Conservation (phyloP, 2,888 invertebrate species). For the Punctoribates punctum region DNA sequence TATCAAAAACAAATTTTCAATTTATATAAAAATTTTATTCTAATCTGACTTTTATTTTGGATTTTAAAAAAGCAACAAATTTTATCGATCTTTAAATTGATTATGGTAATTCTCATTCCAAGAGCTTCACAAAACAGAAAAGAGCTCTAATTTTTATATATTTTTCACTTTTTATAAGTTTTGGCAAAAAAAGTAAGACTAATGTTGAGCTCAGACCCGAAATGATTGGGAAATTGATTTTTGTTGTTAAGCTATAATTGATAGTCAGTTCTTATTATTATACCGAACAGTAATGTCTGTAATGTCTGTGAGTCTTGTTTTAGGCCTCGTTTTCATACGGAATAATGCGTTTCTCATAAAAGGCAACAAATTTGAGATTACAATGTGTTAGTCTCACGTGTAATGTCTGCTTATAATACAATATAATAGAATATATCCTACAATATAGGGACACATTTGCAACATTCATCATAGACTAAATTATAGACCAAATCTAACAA, state of each 20-base stretch:
- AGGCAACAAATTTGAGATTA: slow-evolving; percentile 33
- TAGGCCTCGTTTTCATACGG: background rate
- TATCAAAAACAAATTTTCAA: background rate
- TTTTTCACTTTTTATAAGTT: too few species aligned
- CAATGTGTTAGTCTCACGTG: slow-evolving; percentile 25
- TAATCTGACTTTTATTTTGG: too few species aligned
- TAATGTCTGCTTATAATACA: slow-evolving; percentile 34
- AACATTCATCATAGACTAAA: slow-evolving; percentile 34
- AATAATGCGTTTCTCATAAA: slow-evolving; percentile 13
- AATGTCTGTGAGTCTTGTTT: background rate
- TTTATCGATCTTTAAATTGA: too few species aligned
- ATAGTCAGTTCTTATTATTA: background rate
- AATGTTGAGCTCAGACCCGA: too few species aligned
- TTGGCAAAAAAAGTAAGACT: too few species aligned
- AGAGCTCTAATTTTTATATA: too few species aligned
- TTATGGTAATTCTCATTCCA: too few species aligned
- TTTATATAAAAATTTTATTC: background rate
- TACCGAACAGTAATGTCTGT: background rate
- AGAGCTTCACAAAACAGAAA: too few species aligned
- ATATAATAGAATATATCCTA: too few species aligned
- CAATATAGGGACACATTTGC: background rate
- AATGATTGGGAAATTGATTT: too few species aligned
- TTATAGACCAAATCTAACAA: slow-evolving; percentile 32
- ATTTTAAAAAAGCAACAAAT: too few species aligned
- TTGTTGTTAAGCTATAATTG: slow-evolving; percentile 5